Evolutionary conservation across 2,113 vertebrate genomes (phyloP), one percentile per base, ranked within the genome.

Genomic region (Eulemur rufifrons): DNA sequence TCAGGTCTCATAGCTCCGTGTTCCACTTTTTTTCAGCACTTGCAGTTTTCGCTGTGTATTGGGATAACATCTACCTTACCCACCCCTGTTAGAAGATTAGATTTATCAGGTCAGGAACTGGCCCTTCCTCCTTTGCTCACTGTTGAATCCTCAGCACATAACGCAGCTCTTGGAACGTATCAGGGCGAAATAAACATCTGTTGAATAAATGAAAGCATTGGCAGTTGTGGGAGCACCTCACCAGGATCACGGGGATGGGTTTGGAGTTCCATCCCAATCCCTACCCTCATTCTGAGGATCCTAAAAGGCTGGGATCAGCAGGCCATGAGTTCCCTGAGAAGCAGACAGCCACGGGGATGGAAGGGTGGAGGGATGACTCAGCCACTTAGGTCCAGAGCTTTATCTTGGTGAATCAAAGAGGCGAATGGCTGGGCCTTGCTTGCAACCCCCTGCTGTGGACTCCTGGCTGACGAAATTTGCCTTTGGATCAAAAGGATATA

Each of bases 401-500:
- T 64, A 4, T 59, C 42, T 25, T 54, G 2, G 29, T 37, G 34
- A 96, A 71, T 89, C 29, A 50, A 80, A 50, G 39, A 86, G 77
- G 77, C 37, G 34, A 66, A 59, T 34, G 37, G 4, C 23, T 8
- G 7, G 29, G 15, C 34, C 11, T 12, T 12, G 69, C 73, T 89
- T 91, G 86, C 47, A n/a, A 21, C 15, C 20, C 27, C 89, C 64
- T 66, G 37, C 91, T 95, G 21, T 59, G 80, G 18, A 39, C 37
- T 73, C 37, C 39, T 54, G n/a, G 39, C 11, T 77, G 83, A 95
- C 54, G 47, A 77, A 52, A 54, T 91, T 78, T 86, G 63, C 37
- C 89, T 91, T 82, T 11, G 5, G n/a, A 93, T 73, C 87, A 73
- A 95, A 80, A 63, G 32, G 47, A n/a, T 50, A n/a, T 50, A 88